phyloP scores from a whole-genome alignment of 2,888 invertebrate genomes.

The Diabrotica balteata region DNA sequence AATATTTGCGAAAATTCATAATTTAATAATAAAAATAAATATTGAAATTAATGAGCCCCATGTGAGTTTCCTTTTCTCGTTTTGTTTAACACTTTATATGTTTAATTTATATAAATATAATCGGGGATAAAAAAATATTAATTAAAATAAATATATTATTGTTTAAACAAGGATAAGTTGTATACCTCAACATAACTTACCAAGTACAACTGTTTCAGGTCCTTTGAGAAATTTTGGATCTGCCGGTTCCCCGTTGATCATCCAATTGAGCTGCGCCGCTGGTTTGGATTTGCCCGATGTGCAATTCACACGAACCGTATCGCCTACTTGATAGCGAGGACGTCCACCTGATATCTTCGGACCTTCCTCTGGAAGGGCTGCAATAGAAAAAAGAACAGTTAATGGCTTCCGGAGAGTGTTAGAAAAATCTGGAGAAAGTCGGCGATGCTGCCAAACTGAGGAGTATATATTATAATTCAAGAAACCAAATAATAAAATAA shows the following conservation, averaged over 20 bases:
- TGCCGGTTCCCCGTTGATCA: constrained; percentile 82
- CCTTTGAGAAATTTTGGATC: constrained; percentile 61
- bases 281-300: constrained; percentile 84
- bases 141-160: too few species aligned
- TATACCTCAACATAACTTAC: constrained; percentile 12
- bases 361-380: constrained; percentile 82
- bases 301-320: constrained; percentile 83
- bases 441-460: constrained; percentile 1
- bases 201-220: constrained; percentile 63
- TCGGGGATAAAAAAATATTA: too few species aligned
- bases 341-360: constrained; percentile 83
- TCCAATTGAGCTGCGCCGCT: constrained; percentile 84
- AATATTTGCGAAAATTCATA: too few species aligned
- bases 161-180: too few species aligned
- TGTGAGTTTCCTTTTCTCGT: too few species aligned
- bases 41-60: too few species aligned
- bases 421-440: constrained; percentile 1
- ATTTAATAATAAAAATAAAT: too few species aligned
- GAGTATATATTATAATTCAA: neutral
- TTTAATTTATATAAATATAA: too few species aligned
- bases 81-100: too few species aligned
- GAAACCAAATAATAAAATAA: too few species aligned
- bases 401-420: constrained; percentile 18
- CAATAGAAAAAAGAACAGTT: constrained; percentile 45
- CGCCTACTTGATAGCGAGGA: constrained; percentile 82